Base-by-base conservation (phyloP, 2,888 invertebrate genomes). In the Perizoma flavofasciatum region DNA sequence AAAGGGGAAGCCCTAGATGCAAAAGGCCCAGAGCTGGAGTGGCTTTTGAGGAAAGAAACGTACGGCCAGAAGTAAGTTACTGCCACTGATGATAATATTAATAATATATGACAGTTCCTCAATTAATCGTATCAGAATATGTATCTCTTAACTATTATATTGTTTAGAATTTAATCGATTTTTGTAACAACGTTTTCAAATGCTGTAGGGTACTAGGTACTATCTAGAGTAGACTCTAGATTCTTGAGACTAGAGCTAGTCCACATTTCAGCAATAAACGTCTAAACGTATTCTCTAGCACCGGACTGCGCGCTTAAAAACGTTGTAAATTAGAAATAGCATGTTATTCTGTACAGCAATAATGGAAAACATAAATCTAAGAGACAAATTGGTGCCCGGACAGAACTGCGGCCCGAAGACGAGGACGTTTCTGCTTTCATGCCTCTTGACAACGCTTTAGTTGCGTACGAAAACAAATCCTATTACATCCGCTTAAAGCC, bases 331-430 rank as follows among this genome's bases (percentile, higher is more conserved):
- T 74, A 74, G 73, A 73, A 69, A 73, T 77, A 79, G 75, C 74
- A 79, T 75, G 79, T 78, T 77, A 80, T 79, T 77, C 75, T 73
- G 76, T 76, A 73, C 76, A 75, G 78, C 77, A 78, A 79, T 85
- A 86, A 88, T 87, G 81, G 85, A 85, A 81, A 78, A 82, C 85
- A 87, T 88, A 87, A 88, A 88, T 88, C 85, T 85, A 78, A 78
- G 79, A 84, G 86, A 86, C 86, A 88, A 85, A 86, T 86, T 84
- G 82, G 84, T 82, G 79, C 79, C 79, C 77, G 77, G 77, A 81
- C 79, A 77, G 77, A 75, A 75, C 81, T 79, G 81, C 61, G 77
- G 75, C 75, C 76, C 80, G 80, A 85, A 82, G 85, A 85, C 78
- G 79, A 73, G 79, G 78, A 81, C 79, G 77, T 75, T 78, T 77